Evolutionary conservation across 2,888 invertebrate species (phyloP), one percentile per base, ranked within the genome.

Genomic region (Amorpha juglandis): DNA sequence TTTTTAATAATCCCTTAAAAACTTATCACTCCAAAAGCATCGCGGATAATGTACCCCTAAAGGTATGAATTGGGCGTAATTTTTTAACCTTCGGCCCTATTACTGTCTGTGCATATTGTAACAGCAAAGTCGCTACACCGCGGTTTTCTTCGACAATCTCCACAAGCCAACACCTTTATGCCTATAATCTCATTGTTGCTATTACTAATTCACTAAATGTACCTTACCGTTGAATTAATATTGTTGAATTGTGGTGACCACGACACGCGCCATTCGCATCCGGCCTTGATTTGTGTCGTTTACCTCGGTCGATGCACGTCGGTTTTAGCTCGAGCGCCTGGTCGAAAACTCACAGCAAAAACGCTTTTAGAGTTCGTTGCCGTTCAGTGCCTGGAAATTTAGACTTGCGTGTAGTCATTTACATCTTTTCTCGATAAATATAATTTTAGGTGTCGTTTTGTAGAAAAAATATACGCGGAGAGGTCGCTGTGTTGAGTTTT

Each of bases 201-300:
- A 42, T 42, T 42, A 6, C 42, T 6, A 42, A 42, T 9, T 42
- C 42, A 42, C 42, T 14, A 14, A 45, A 45, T 45, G 6, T 45
- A 45, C 12, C 45, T 12, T 45, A 12, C 1, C 12, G n/a, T 16
- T 38, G 12, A 58, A 58, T 19, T 16, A 38, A 38, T 38, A 16
- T 8, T 16, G 1, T 3, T n/a, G 16, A 42, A 16, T 42, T 42
- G 42, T 42, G 19, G 58, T 58, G 19, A 38, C 58, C 58, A 58
- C 42, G 19, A 42, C 35, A 42, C 38, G 58, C 6, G 6, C 42
- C 11, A 38, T 19, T 12, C 16, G 58, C 19, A 58, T 38, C 42
- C 58, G 58, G 12, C 58, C 58, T 42, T 58, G 58, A 58, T 42
- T 42, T 42, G 19, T 42, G 58, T 58, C 42, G 58, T 58, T 58